phyloP scores from a whole-genome alignment of 2,888 invertebrate genomes.

The Dicycla oo region DNA sequence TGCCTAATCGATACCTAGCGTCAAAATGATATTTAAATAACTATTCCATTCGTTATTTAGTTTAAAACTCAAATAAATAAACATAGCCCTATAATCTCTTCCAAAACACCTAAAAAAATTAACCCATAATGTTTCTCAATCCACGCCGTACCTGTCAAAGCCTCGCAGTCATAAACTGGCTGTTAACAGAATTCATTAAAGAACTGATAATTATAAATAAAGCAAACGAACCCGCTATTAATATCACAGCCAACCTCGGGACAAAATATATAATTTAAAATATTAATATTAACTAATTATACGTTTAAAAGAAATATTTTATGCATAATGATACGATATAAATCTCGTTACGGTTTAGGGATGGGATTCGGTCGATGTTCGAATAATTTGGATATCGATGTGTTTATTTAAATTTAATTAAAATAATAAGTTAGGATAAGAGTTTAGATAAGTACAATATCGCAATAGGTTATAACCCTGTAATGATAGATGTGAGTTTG shows the following conservation, averaged over 20 bases:
- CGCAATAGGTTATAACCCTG: too few species aligned
- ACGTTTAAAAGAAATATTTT: constrained; percentile 90
- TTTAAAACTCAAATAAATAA: constrained; percentile 28
- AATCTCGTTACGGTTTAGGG: constrained; percentile 84
- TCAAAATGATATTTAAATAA: background rate
- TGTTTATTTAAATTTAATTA: background rate
- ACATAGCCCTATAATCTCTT: constrained; percentile 11
- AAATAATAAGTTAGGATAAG: too few species aligned
- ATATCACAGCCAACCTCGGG: constrained; percentile 72
- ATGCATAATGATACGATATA: constrained; percentile 90
- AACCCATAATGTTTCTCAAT: constrained; percentile 50
- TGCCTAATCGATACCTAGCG: background rate
- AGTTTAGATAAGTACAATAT: too few species aligned
- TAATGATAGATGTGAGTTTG: too few species aligned
- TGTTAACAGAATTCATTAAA: constrained; percentile 68
- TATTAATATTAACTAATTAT: constrained; percentile 90
- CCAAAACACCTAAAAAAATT: constrained; percentile 16
- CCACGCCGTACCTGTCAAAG: constrained; percentile 45
- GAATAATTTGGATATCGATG: constrained; percentile 40
- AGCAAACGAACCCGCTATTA: constrained; percentile 75
- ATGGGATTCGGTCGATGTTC: constrained; percentile 67
- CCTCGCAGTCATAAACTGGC: constrained; percentile 37
- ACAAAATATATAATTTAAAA: constrained; percentile 85
- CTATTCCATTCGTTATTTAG: background rate
- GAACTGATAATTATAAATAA: constrained; percentile 69